phyloP scores from a whole-genome alignment of 2,797 vertebrate genomes.

The Crypturellus tataupa region DNA sequence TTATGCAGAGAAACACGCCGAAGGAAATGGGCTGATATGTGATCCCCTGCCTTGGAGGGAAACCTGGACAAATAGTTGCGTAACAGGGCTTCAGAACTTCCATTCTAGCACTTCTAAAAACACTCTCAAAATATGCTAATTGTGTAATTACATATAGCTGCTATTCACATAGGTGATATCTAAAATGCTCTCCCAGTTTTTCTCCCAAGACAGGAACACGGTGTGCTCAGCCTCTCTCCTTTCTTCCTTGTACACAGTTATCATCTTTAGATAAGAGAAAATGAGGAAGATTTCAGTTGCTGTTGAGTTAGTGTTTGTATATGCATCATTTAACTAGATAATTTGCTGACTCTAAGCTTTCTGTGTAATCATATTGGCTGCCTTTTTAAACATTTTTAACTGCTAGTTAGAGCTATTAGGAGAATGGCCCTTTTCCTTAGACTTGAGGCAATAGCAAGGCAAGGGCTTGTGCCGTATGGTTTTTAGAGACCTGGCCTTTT shows the following conservation, averaged over 20 bases:
- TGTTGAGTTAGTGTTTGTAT: constrained; percentile 39
- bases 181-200: not conserved
- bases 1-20: not conserved
- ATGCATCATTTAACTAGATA: constrained; percentile 51
- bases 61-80: not conserved
- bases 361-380: constrained; percentile 40
- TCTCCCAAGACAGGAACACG: not conserved
- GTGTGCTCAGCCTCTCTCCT: not conserved
- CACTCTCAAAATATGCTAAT: not conserved
- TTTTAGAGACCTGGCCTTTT: not conserved
- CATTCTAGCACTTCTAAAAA: not conserved
- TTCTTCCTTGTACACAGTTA: not conserved
- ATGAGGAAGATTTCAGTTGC: not conserved
- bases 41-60: not conserved
- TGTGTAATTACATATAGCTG: not conserved
- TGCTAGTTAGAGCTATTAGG: constrained; percentile 2
- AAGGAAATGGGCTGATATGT: not conserved
- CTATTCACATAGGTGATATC: not conserved
- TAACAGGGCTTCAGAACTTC: not conserved
- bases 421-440: not conserved
- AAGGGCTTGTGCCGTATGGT: not conserved
- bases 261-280: not conserved
- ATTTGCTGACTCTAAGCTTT: constrained; percentile 61
- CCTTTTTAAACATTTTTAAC: constrained; percentile 6
- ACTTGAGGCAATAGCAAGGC: not conserved